Base-by-base conservation (phyloP, 2,888 invertebrate genomes). In the Ectropis crepuscularia region DNA sequence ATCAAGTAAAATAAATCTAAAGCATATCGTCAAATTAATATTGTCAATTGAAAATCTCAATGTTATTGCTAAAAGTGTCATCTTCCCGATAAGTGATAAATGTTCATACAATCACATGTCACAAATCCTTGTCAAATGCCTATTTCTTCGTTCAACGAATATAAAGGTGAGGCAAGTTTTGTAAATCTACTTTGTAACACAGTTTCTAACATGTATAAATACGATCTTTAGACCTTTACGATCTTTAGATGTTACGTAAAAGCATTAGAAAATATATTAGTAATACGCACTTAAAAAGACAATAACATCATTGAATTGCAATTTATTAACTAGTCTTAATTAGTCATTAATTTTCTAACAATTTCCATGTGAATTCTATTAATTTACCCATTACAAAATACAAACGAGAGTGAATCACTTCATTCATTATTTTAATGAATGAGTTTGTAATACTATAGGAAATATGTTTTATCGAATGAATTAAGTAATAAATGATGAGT, bases 341-440 rank as follows among this genome's bases (percentile, higher is more conserved):
- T 68, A 70, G 62, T 72, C 72, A 72, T 63, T 59, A 58, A 5
- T 12, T 51, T 72, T 68, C 72, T 49, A 9, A 67, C 42, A 62
- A 70, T 47, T 58, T 61, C 65, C 65, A 63, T 65, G 68, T 50
- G 69, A 69, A 68, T 72, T 64, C 65, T 38, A 54, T 51, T 55
- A 59, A 63, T 48, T 70, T 54, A 46, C 43, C 41, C 48, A 42
- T 65, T 63, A 48, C 49, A 47, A 63, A 62, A 57, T 66, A 50
- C 69, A 48, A 65, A 69, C 63, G 67, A 58, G 43, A 57, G 61
- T 72, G 72, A 72, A 45, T 72, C 72, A 72, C 64, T 57, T 67
- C 49, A 63, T 65, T 67, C 67, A 63, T 63, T 16, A 39, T 47
- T 37, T 53, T 58, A 60, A 63, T 70, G 62, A 64, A 73, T 70